These are phyloP conservation scores for Plecturocebus donacophilus DNA, from an alignment of 2,113 vertebrate species.

Conservation along the genomic window DNA sequence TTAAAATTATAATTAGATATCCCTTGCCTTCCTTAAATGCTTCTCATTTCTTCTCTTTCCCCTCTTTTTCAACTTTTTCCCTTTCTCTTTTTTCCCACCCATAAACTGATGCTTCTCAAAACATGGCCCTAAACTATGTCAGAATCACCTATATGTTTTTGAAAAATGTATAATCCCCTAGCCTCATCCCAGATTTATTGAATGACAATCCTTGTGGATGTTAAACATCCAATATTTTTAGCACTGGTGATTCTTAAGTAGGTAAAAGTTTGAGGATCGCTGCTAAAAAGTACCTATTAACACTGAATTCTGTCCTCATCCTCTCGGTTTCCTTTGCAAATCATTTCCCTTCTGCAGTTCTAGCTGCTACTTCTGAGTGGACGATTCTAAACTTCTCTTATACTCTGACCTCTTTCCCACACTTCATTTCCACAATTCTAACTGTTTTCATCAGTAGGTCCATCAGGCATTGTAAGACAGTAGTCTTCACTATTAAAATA, in stretches of 20 bases:
- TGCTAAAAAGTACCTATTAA: background rate
- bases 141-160: background rate
- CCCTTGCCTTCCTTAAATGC: background rate
- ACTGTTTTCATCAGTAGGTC: background rate
- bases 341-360: background rate
- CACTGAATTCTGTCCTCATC: background rate
- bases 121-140: background rate
- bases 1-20: background rate
- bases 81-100: background rate
- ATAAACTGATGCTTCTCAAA: conserved; percentile 49
- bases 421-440: background rate
- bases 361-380: background rate
- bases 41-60: background rate
- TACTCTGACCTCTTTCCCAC: background rate
- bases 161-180: background rate
- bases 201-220: background rate
- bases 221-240: background rate
- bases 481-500: background rate
- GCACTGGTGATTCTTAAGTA: background rate
- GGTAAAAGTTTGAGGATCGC: background rate
- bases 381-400: background rate
- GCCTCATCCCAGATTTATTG: background rate
- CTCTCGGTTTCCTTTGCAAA: background rate
- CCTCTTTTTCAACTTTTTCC: background rate
- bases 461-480: background rate